A percentile compares a stretch with the other conserved stretches of the same genome.
phyloP scores from a whole-genome alignment of 2,888 invertebrate genomes.

The Cheilosia soror region DNA sequence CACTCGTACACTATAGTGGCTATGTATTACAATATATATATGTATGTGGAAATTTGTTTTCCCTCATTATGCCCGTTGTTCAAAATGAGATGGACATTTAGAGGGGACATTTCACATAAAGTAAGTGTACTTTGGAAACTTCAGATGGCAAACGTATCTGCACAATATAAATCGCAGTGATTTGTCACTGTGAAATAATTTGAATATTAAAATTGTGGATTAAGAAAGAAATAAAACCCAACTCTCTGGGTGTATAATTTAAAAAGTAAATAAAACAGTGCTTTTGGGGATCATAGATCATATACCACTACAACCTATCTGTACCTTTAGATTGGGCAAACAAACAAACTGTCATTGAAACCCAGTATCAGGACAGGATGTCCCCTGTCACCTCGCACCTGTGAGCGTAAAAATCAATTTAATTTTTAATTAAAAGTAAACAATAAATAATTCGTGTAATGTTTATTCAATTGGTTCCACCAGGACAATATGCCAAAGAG shows the following conservation, averaged over 20 bases:
- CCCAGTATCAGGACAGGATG: conserved; percentile 9
- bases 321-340: conserved; percentile 47
- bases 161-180: conserved; percentile 50
- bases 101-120: conserved; percentile 47
- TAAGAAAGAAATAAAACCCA: conserved; percentile 40
- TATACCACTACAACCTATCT: not conserved
- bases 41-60: conserved; percentile 44
- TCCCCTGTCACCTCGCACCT: conserved; percentile 28
- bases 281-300: conserved; percentile 52
- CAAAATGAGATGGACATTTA: conserved; percentile 54
- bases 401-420: conserved; percentile 71
- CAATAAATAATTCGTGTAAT: conserved; percentile 76
- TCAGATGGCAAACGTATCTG: conserved; percentile 50
- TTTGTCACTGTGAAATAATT: conserved; percentile 68
- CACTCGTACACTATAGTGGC: conserved; percentile 6
- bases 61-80: conserved; percentile 44
- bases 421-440: conserved; percentile 76
- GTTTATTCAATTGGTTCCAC: conserved; percentile 74
- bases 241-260: conserved; percentile 33
- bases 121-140: conserved; percentile 51
- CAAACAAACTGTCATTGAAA: conserved; percentile 26
- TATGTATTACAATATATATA: conserved; percentile 4
- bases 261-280: conserved; percentile 54
- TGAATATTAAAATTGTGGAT: conserved; percentile 63
- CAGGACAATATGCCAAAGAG: conserved; percentile 67